A percentile compares a stretch with the other conserved stretches of the same genome.
These are phyloP conservation scores for Apomyelois bistriatella DNA, from an alignment of 2,888 invertebrate genomes.

Conservation along the genomic window DNA sequence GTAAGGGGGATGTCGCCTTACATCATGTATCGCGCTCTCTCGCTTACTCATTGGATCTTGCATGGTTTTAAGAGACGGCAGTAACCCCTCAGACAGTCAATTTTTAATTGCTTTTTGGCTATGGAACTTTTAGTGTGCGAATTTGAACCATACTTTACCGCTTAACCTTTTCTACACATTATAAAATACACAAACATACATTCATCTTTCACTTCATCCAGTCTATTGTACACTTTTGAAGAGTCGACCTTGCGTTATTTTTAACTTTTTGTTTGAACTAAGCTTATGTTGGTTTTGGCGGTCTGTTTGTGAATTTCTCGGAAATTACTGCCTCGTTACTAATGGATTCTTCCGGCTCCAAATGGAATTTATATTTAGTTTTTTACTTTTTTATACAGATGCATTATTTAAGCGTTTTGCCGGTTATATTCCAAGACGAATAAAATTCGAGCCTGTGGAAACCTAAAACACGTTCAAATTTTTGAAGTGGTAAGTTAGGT, in stretches of 20 bases:
- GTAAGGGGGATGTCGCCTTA: too few relatives aligned
- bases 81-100: too few relatives aligned
- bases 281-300: not conserved
- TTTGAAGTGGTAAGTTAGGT: too few relatives aligned
- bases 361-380: not conserved
- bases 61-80: too few relatives aligned
- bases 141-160: not conserved
- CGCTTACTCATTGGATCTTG: too few relatives aligned
- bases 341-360: not conserved
- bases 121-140: too few relatives aligned
- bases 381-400: not conserved
- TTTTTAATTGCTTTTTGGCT: not conserved
- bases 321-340: not conserved
- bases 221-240: not conserved
- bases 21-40: too few relatives aligned
- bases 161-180: not conserved
- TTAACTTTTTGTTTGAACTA: conserved; percentile 5
- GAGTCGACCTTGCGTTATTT: conserved; percentile 1
- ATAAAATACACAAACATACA: not conserved
- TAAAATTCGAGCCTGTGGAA: too few relatives aligned
- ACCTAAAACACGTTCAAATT: too few relatives aligned
- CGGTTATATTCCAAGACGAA: too few relatives aligned
- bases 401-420: too few relatives aligned
- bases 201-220: not conserved
- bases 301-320: conserved; percentile 7